These are phyloP conservation scores for Epiblema foenella DNA, from an alignment of 2,888 invertebrate genomes.

Conservation along the genomic window DNA sequence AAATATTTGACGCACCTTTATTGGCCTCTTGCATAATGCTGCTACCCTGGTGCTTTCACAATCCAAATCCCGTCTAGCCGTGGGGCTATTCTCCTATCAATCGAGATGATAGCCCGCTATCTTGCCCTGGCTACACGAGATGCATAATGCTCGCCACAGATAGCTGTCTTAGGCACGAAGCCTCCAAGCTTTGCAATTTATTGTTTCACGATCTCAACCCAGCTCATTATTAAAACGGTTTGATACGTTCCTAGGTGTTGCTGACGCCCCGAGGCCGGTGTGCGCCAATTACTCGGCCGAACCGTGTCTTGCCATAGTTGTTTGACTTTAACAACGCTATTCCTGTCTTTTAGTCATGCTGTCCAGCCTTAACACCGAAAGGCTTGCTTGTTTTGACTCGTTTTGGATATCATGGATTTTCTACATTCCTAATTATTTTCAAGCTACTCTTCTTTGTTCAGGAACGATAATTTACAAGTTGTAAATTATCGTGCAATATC, in stretches of 20 bases:
- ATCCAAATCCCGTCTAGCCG: constrained; percentile 76
- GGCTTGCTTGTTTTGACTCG: constrained; percentile 22
- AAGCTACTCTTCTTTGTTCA: neutral
- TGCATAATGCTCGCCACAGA: constrained; percentile 83
- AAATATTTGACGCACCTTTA: constrained; percentile 60
- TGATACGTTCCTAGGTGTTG: constrained; percentile 84
- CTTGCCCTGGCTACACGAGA: constrained; percentile 71
- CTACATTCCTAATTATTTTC: constrained; percentile 17
- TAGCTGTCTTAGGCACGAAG: constrained; percentile 84
- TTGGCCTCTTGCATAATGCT: constrained; percentile 67
- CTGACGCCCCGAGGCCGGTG: constrained; percentile 75
- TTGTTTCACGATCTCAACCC: constrained; percentile 84
- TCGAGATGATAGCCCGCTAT: constrained; percentile 83
- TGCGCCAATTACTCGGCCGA: constrained; percentile 78
- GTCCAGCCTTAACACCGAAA: constrained; percentile 40
- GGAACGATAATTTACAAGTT: neutral
- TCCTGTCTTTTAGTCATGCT: constrained; percentile 61
- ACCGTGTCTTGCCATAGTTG: constrained; percentile 66
- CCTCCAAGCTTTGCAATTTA: constrained; percentile 84
- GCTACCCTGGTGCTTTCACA: constrained; percentile 64
- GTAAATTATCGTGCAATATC: no score
- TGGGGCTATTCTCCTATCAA: constrained; percentile 83
- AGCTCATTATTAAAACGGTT: constrained; percentile 85
- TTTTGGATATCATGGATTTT: constrained; percentile 10
- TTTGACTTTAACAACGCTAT: constrained; percentile 74